These are phyloP conservation scores for Thaumatotibia leucotreta DNA, from an alignment of 1,140 invertebrate species.

Conservation along the genomic window DNA sequence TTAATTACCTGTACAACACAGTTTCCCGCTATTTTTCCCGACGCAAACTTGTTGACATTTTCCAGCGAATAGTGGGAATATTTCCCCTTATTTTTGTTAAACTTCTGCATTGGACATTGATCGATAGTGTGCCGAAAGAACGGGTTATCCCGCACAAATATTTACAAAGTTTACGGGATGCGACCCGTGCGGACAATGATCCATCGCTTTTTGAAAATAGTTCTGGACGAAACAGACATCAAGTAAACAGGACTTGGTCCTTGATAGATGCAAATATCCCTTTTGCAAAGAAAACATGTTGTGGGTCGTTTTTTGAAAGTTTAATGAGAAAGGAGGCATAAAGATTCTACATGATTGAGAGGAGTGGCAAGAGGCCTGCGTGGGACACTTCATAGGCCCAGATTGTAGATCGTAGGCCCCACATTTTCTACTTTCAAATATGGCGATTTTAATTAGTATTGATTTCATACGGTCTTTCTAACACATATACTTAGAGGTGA, in stretches of 20 bases:
- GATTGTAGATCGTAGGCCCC: too few species aligned
- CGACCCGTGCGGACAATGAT: conserved; percentile 25
- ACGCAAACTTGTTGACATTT: conserved; percentile 25
- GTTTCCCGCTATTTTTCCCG: background rate
- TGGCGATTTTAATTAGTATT: too few species aligned
- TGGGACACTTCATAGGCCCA: too few species aligned
- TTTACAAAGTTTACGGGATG: conserved; percentile 34
- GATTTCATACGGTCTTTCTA: too few species aligned
- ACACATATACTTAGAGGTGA: too few species aligned
- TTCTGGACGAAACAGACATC: conserved; percentile 14
- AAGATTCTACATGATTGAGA: too few species aligned
- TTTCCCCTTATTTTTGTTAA: conserved; percentile 35
- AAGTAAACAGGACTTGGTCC: conserved; percentile 7
- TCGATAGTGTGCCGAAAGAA: conserved; percentile 43
- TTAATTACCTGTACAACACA: background rate
- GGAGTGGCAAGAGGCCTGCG: too few species aligned
- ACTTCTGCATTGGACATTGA: conserved; percentile 44
- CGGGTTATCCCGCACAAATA: conserved; percentile 40
- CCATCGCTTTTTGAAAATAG: conserved; percentile 29
- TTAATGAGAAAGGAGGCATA: too few species aligned
- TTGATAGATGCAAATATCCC: background rate
- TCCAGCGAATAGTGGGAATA: conserved; percentile 19
- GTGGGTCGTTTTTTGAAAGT: too few species aligned
- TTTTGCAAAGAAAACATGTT: background rate
- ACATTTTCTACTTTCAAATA: too few species aligned